phyloP scores from a whole-genome alignment of 1,140 invertebrate genomes.

The Sinonovacula constricta region DNA sequence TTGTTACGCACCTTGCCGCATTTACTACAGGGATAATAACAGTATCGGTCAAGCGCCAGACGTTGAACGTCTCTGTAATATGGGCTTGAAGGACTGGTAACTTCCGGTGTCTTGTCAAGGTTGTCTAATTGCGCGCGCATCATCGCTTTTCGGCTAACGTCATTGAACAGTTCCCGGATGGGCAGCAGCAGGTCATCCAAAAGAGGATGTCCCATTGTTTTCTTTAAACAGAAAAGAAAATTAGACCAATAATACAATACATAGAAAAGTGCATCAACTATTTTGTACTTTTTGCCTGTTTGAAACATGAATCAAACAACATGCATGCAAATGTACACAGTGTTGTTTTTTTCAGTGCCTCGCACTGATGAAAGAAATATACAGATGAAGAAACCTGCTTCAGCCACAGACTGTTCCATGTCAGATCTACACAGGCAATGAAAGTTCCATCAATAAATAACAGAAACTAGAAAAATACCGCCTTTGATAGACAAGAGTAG shows the following conservation, averaged over 20 bases:
- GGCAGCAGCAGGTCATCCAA: constrained; percentile 6
- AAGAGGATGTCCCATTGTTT: constrained; percentile 20
- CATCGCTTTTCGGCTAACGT: constrained; percentile 38
- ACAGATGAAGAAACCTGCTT: too few species aligned
- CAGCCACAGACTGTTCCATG: too few species aligned
- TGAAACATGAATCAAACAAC: background rate
- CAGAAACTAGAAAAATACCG: too few species aligned
- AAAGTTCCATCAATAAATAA: too few species aligned
- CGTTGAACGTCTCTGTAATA: constrained; percentile 23
- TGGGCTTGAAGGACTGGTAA: constrained; percentile 5
- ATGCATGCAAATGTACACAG: background rate
- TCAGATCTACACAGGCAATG: too few species aligned
- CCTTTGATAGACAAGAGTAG: too few species aligned
- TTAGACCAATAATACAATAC: background rate
- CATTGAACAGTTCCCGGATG: constrained; percentile 2
- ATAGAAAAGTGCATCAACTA: background rate
- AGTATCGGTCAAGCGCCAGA: constrained; percentile 36
- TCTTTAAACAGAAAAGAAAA: constrained; percentile 3
- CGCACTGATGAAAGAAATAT: too few species aligned
- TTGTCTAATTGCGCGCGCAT: constrained; percentile 23
- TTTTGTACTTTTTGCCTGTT: background rate
- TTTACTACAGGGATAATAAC: constrained; percentile 41
- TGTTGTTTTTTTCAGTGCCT: background rate
- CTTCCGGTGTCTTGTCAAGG: constrained; percentile 6
- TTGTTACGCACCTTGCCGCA: constrained; percentile 32